A percentile compares a stretch with the other conserved stretches of the same genome.
Conservation (phyloP, 2,113 vertebrate species). For the Nyctereutes procyonoides region DNA sequence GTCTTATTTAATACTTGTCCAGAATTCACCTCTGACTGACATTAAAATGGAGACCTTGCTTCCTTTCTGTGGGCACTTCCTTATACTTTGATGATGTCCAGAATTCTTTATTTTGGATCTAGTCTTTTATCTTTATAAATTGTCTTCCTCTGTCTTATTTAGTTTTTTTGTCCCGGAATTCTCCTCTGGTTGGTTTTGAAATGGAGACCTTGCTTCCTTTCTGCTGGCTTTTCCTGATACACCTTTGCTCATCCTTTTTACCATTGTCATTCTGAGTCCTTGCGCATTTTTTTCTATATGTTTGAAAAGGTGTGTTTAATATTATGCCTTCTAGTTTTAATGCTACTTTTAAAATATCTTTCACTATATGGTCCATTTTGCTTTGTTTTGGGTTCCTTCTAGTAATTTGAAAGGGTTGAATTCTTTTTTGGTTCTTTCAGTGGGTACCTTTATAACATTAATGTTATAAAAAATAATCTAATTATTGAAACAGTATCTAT, state of each 20-base stretch:
- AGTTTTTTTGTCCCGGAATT: neutral
- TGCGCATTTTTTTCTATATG: neutral
- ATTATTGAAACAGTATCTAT: neutral
- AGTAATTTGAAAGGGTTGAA: conserved; percentile 22
- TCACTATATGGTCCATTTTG: neutral
- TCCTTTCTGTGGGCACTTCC: neutral
- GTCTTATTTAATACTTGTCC: neutral
- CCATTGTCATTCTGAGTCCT: neutral
- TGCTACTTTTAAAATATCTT: neutral
- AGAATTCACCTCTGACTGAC: neutral
- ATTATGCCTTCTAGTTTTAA: conserved; percentile 19
- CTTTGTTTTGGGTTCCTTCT: neutral
- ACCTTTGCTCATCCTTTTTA: neutral
- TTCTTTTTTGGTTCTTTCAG: neutral
- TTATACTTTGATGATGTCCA: neutral
- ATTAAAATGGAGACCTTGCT: neutral
- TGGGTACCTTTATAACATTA: neutral
- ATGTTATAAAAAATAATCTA: neutral
- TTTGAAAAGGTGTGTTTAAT: neutral
- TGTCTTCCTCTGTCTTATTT: neutral
- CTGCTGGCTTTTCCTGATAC: neutral
- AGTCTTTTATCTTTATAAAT: neutral
- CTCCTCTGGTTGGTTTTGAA: neutral
- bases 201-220: conserved; percentile 3
- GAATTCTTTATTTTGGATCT: neutral